Base-by-base conservation (phyloP, 2,888 invertebrate genomes). In the Stegophylla sp. region DNA sequence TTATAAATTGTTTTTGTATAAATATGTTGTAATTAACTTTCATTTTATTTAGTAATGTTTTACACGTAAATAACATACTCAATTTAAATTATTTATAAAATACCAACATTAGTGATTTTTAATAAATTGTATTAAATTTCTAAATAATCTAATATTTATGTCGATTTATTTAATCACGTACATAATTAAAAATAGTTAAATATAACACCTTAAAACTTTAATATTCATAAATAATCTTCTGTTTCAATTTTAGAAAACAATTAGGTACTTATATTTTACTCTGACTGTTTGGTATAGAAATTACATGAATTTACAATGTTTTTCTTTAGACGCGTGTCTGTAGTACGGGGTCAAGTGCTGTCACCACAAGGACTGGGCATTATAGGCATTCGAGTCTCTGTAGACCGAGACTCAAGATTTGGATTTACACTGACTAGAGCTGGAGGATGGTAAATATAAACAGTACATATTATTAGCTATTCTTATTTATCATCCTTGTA, bases 311-410 rank as follows among this genome's bases (percentile, higher is more conserved):
- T 20, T 51, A n/a, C 12, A 45, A 41, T 75, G 23, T 74, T 75
- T 75, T 75, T 72, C 82, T 82, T 82, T 83, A 99, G 98, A 90
- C 96, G 98, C 87, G 98, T 97, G 86, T 96, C 98, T 86, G 98
- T 99, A 87, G 96, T 99, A 91, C 92, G 98, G 86, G 99, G 99
- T 84, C 94, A 95, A 89, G 97, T 99, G 86, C 92, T 97, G 84
- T 94, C 96, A 83, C 92, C 94, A 82, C 96, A 97, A 88, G 96
- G 97, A 84, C 92, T 96, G 84, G 97, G 98, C 84, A 93, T 99
- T 88, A 93, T 96, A 87, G 98, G 98, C 86, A 97, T 99, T 86
- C 91, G 98, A 84, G 97, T 99, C 82, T 95, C 96, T 83, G 96
- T 98, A 85, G 95, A 96, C 88, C 91, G 92, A 83, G 96, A 97